These are phyloP conservation scores for Dermochelys coriacea DNA, from an alignment of 2,797 vertebrate genomes.

Conservation along the genomic window DNA sequence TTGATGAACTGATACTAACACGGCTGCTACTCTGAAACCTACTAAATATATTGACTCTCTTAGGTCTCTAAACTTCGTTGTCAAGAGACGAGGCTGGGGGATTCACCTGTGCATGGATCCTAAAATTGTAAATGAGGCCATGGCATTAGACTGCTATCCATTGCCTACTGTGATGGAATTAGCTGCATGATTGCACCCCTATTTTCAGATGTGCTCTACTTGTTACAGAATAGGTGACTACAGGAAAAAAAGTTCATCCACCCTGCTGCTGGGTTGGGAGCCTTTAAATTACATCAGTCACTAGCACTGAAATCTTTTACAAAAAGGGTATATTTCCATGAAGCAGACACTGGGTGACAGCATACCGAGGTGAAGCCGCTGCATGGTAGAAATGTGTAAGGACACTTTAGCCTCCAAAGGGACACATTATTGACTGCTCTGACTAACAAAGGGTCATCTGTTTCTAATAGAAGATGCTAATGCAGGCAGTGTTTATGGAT, in stretches of 20 bases:
- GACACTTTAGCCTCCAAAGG: not conserved
- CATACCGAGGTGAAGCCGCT: not conserved
- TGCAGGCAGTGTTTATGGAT: not conserved
- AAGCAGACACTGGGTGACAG: not conserved
- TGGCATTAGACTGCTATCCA: not conserved
- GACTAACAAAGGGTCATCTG: not conserved
- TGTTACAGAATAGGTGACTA: not conserved
- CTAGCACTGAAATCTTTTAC: not conserved
- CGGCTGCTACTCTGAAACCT: no score
- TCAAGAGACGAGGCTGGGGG: not conserved
- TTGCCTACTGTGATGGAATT: not conserved
- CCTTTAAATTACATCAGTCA: not conserved
- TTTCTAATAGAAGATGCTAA: not conserved
- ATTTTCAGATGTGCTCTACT: not conserved
- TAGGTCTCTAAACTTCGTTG: rapidly evolving
- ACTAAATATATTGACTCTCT: not conserved
- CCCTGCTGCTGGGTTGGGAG: not conserved
- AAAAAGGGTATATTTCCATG: not conserved
- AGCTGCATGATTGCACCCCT: not conserved
- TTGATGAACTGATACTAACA: not conserved
- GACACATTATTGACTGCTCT: not conserved
- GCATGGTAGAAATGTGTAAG: not conserved
- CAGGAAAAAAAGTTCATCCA: not conserved
- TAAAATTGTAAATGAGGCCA: not conserved
- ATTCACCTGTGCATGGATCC: not conserved